Percentiles rank a stretch among this genome's conserved stretches.
phyloP scores from a whole-genome alignment of 1,140 invertebrate species.

The Caerostris darwini region DNA sequence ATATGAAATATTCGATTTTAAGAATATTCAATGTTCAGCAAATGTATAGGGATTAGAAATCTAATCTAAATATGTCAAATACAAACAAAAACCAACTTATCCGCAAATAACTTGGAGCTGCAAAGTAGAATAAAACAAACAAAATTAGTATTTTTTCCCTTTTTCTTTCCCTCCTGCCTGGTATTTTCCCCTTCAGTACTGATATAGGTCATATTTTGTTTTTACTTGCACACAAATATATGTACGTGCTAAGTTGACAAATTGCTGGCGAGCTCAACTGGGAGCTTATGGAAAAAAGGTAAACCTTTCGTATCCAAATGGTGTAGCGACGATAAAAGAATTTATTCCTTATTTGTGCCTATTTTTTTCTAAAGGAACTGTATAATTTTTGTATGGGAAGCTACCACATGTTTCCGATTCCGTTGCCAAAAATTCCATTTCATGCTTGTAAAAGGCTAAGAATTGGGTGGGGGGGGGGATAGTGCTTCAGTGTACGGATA shows the following conservation, averaged over 20 bases:
- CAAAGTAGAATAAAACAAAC: not conserved
- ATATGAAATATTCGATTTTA: not conserved
- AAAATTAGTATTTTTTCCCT: not conserved
- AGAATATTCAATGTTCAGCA: not conserved
- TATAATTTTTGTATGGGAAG: slow-evolving; percentile 10
- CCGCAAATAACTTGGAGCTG: not conserved
- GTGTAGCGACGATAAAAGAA: slow-evolving; percentile 3
- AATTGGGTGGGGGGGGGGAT: too few species aligned
- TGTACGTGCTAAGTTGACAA: slow-evolving; percentile 17
- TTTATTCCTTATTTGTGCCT: slow-evolving; percentile 17
- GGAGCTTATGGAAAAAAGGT: not conserved
- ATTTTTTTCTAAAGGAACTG: slow-evolving; percentile 9
- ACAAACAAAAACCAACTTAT: not conserved
- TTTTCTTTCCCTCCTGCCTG: not conserved
- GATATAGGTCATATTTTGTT: not conserved
- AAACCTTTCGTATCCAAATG: slow-evolving; percentile 13
- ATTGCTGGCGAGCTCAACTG: not conserved
- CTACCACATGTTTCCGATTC: slow-evolving; percentile 13
- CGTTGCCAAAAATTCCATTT: slow-evolving; percentile 33
- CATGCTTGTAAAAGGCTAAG: not conserved
- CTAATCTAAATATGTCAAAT: not conserved
- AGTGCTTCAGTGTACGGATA: too few species aligned
- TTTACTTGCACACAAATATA: not conserved
- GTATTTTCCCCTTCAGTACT: not conserved
- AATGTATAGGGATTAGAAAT: not conserved